Conservation (phyloP, 1,140 invertebrate genomes). For the Temnothorax nylanderi region DNA sequence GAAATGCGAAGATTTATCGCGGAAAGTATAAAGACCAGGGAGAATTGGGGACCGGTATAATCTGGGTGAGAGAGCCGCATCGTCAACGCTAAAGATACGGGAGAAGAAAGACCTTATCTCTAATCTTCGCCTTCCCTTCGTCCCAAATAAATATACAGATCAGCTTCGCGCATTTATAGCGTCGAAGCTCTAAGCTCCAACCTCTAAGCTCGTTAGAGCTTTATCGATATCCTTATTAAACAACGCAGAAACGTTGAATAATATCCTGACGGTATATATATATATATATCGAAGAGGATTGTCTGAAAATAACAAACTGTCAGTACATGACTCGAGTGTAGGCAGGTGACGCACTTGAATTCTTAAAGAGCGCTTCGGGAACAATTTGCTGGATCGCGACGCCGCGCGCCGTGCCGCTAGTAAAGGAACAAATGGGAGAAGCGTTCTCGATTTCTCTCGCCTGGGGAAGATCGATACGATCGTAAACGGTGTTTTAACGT, state of each 20-base stretch:
- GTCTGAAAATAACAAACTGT: neutral
- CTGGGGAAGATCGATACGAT: constrained; percentile 6
- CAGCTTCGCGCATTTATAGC: neutral
- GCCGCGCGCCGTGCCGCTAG: neutral
- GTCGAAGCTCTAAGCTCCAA: neutral
- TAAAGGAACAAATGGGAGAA: neutral
- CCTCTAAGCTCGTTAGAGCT: neutral
- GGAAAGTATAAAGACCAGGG: neutral
- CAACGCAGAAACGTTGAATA: neutral
- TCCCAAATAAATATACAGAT: neutral
- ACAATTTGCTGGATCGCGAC: neutral
- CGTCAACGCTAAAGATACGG: neutral
- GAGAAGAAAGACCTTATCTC: neutral
- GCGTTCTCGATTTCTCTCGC: neutral
- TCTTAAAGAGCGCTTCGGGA: neutral
- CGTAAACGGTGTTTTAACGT: constrained; percentile 27
- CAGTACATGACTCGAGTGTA: neutral
- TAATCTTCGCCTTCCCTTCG: neutral
- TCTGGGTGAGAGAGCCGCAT: constrained; percentile 5
- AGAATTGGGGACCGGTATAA: neutral
- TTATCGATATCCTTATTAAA: neutral
- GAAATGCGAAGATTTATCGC: neutral
- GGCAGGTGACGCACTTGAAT: neutral
- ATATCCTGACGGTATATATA: neutral
- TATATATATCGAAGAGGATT: neutral